phyloP scores from a whole-genome alignment of 2,888 invertebrate genomes.

The Entomobrya proxima region DNA sequence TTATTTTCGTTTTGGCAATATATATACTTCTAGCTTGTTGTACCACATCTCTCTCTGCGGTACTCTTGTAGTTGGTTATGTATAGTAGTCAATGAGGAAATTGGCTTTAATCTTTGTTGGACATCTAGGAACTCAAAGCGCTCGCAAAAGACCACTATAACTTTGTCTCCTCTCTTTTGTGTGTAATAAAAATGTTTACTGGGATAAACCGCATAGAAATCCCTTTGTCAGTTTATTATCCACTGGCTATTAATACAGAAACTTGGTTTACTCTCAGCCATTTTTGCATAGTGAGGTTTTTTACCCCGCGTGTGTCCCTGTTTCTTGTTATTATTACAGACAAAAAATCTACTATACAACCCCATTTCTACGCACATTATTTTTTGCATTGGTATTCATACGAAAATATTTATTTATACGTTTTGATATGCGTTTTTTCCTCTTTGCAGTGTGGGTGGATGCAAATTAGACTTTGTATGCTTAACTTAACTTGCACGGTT shows the following conservation, averaged over 20 bases:
- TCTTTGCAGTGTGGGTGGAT: conserved; percentile 28
- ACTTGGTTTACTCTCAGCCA: not conserved
- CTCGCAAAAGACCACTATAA: not conserved
- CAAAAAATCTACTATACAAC: too few relatives aligned
- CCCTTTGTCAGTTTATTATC: not conserved
- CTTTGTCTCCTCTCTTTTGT: not conserved
- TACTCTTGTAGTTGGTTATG: not conserved
- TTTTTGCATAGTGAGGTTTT: too few relatives aligned
- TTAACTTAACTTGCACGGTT: not conserved
- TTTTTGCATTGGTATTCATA: too few relatives aligned
- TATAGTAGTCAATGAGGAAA: conserved; percentile 41
- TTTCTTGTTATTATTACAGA: not conserved
- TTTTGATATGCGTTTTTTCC: too few relatives aligned
- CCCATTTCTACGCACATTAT: too few relatives aligned
- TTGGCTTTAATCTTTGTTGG: conserved; percentile 45
- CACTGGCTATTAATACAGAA: conserved; percentile 3
- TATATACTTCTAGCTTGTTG: not conserved
- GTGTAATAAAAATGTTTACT: conserved; percentile 10
- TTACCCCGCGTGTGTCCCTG: not conserved
- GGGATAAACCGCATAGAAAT: not conserved
- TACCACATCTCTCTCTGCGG: not conserved
- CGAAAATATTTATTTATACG: too few relatives aligned
- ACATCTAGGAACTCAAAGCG: conserved; percentile 32
- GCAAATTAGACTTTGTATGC: conserved; percentile 12
- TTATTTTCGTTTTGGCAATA: conserved; percentile 35